Base-by-base conservation (phyloP, 2,888 invertebrate species). In the Saturnia pavonia region DNA sequence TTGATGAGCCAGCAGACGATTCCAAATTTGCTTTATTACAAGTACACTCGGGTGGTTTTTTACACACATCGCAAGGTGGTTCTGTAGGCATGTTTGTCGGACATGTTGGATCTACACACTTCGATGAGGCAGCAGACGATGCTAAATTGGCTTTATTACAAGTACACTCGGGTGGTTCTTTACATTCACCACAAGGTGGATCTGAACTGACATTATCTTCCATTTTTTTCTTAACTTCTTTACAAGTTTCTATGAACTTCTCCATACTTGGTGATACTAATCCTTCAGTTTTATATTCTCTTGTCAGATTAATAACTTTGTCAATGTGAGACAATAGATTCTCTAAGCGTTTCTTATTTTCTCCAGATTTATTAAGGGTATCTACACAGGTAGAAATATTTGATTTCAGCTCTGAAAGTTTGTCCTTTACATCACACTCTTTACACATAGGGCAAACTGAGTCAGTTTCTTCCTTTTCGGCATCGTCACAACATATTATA, bases 221-320 rank as follows among this genome's bases (percentile, higher is more conserved):
- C 43, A 82, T 74, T 60, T 75, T 75, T 19, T 75, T 68, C 70
- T 78, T 84, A 1, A 79, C 74, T 71, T 74, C 73, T 19, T 48
- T 74, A 69, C 80, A 80, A 12, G 75, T 72, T 42, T 77, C 75
- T 16, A 81, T 75, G 66, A 81, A 77, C n/a, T 75, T 74, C 16
- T 80, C 76, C 42, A 78, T 75, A 40, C 77, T 75, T 67, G 54
- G 63, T n/a, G 75, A 73, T 60, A 74, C n/a, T 14, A 75, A 69
- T 48, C 74, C 73, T 19, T 74, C 75, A 16, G 63, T 60, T 51
- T 74, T 76, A 67, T 75, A 76, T 67, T 75, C 72, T 68, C 74
- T 73, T 43, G 75, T 71, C 7, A 80, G 43, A 66, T 75, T 75
- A 48, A 82, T 76, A 6, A 81, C 73, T 67, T 80, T 77, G 40